phyloP scores from a whole-genome alignment of 1,140 invertebrate genomes.

The Euwallacea similis region DNA sequence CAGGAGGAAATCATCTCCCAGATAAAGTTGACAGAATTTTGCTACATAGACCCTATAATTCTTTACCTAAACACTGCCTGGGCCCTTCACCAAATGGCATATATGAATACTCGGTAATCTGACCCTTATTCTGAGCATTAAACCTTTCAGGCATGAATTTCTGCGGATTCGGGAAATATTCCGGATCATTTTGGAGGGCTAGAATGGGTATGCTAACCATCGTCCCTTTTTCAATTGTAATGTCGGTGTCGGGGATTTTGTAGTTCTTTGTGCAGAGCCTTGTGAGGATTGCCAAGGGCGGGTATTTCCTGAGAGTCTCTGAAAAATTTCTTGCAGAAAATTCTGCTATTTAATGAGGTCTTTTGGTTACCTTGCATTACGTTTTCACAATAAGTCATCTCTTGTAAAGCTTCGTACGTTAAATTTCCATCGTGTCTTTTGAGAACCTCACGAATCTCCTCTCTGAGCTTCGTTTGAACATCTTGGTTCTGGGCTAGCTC shows the following conservation, averaged over 20 bases:
- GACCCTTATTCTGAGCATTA: constrained; percentile 53
- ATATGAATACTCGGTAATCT: constrained; percentile 55
- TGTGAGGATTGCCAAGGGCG: constrained; percentile 58
- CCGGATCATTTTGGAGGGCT: constrained; percentile 57
- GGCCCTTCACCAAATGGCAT: constrained; percentile 70
- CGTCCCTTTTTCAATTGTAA: constrained; percentile 54
- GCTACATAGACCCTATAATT: neutral
- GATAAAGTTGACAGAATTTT: too few relatives aligned
- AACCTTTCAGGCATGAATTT: constrained; percentile 68
- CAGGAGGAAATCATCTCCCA: too few relatives aligned
- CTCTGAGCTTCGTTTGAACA: constrained; percentile 59
- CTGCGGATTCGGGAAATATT: constrained; percentile 64
- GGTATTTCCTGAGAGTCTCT: constrained; percentile 64
- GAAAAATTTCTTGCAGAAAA: constrained; percentile 16
- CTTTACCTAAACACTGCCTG: constrained; percentile 61
- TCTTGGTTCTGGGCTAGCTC: constrained; percentile 62
- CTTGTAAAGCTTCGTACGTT: constrained; percentile 58
- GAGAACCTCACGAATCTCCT: constrained; percentile 59
- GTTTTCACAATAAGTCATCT: constrained; percentile 60
- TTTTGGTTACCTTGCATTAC: constrained; percentile 51
- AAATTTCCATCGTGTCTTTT: constrained; percentile 54
- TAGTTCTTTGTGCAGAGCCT: constrained; percentile 57
- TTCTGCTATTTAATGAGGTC: neutral
- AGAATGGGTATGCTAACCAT: constrained; percentile 55
- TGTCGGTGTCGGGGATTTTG: constrained; percentile 55